Evolutionary conservation across 2,113 vertebrate species (phyloP).

Genomic region (Festucalex cinctus): DNA sequence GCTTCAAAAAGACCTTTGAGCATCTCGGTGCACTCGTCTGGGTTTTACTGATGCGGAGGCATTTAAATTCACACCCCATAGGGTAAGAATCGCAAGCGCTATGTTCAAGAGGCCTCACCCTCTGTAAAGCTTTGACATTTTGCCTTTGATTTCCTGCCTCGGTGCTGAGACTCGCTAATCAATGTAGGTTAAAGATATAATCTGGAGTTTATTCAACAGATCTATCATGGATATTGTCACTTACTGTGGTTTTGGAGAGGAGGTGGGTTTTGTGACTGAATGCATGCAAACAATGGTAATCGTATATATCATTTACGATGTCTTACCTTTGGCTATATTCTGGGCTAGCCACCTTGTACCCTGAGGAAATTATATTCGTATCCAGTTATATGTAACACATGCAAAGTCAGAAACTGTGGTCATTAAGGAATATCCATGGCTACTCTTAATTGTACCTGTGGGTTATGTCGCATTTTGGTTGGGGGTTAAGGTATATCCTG

Average conservation of each 20-base stretch:
- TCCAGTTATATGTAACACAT: not conserved
- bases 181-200: constrained; percentile 46
- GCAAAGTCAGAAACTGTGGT: not conserved
- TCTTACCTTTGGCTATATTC: not conserved
- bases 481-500: no score
- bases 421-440: not conserved
- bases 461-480: no score
- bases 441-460: no score
- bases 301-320: not conserved
- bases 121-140: constrained; percentile 59
- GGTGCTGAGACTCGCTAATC: constrained; percentile 36
- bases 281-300: not conserved
- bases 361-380: not conserved
- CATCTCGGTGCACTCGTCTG: constrained; percentile 5
- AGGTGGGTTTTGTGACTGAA: not conserved
- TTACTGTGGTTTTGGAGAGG: not conserved
- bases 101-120: constrained; percentile 32
- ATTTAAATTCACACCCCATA: constrained; percentile 40
- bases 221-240: constrained; percentile 13
- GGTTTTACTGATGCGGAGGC: constrained; percentile 26
- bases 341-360: not conserved
- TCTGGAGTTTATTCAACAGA: constrained; percentile 25
- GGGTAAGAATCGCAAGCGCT: constrained; percentile 8
- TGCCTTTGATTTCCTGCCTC: constrained; percentile 44
- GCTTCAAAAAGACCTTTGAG: constrained; percentile 24